Conservation (phyloP, 2,797 vertebrate genomes). For the Betta splendens region DNA sequence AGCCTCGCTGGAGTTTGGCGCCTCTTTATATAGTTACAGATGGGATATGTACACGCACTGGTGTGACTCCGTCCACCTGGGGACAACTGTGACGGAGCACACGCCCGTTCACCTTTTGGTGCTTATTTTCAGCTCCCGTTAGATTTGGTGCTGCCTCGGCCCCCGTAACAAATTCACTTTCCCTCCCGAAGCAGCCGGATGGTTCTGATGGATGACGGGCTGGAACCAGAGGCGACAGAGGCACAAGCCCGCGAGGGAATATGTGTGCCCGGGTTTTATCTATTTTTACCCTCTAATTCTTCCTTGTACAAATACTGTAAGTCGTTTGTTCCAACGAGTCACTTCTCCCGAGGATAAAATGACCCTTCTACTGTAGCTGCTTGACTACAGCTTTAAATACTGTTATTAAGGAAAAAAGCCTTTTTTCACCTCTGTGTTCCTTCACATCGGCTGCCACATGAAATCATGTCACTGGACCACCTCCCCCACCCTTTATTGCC, state of each 20-base stretch:
- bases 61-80: slow-evolving; percentile 27
- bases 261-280: slow-evolving; percentile 24
- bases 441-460: slow-evolving; percentile 23
- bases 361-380: slow-evolving; percentile 14
- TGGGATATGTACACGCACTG: slow-evolving; percentile 18
- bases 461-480: slow-evolving; percentile 45
- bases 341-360: slow-evolving; percentile 23
- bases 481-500: slow-evolving; percentile 65
- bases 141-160: slow-evolving; percentile 28
- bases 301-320: slow-evolving; percentile 7
- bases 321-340: slow-evolving; percentile 3
- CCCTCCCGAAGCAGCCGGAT: slow-evolving; percentile 40
- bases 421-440: slow-evolving; percentile 20
- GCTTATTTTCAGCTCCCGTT: slow-evolving; percentile 51
- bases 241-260: slow-evolving; percentile 19
- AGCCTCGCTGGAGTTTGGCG: background rate
- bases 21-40: background rate
- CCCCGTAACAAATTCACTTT: slow-evolving; percentile 35
- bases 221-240: slow-evolving; percentile 29
- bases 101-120: slow-evolving; percentile 45
- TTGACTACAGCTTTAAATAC: slow-evolving; percentile 29
- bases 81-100: slow-evolving; percentile 36
- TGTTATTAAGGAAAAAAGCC: slow-evolving; percentile 33
- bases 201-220: slow-evolving; percentile 52
- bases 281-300: slow-evolving; percentile 25